phyloP scores from a whole-genome alignment of 1,140 invertebrate genomes.

The Lordiphosa mommai region DNA sequence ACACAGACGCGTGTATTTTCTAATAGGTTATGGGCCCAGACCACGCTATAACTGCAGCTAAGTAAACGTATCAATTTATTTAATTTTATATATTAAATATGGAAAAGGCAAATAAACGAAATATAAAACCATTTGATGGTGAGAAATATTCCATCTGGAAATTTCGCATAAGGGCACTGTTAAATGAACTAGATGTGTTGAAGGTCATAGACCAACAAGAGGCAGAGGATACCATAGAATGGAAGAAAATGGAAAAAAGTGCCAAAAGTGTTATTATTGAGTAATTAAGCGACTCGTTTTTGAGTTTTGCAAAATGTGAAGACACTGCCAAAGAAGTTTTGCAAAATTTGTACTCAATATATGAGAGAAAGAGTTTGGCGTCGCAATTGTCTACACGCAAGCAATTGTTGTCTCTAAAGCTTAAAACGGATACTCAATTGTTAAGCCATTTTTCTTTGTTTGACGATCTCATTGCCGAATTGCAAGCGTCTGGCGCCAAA shows the following conservation, averaged over 20 bases:
- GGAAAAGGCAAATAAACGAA: constrained; percentile 5
- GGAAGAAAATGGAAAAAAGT: constrained; percentile 55
- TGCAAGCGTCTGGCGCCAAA: constrained; percentile 71
- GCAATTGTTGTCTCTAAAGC: constrained; percentile 68
- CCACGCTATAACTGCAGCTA: background rate
- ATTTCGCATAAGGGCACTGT: background rate
- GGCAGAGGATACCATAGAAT: constrained; percentile 33
- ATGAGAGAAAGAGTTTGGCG: constrained; percentile 77
- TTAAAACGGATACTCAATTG: constrained; percentile 61
- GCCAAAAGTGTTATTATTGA: constrained; percentile 71
- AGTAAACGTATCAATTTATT: background rate
- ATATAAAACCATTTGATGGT: constrained; percentile 9
- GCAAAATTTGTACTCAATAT: constrained; percentile 68
- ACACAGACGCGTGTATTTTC: too few species aligned
- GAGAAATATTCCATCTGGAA: constrained; percentile 16
- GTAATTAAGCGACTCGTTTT: constrained; percentile 70
- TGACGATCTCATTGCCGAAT: constrained; percentile 69
- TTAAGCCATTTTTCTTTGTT: constrained; percentile 74
- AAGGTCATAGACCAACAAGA: constrained; percentile 1
- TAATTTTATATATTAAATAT: background rate
- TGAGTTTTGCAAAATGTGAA: constrained; percentile 61
- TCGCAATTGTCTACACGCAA: constrained; percentile 74
- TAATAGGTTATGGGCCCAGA: background rate
- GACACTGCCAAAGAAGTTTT: constrained; percentile 65
- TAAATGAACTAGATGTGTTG: background rate